Percentiles rank a stretch among this genome's conserved stretches.
Conservation (phyloP, 2,113 vertebrate species). For the Marmota monax region DNA sequence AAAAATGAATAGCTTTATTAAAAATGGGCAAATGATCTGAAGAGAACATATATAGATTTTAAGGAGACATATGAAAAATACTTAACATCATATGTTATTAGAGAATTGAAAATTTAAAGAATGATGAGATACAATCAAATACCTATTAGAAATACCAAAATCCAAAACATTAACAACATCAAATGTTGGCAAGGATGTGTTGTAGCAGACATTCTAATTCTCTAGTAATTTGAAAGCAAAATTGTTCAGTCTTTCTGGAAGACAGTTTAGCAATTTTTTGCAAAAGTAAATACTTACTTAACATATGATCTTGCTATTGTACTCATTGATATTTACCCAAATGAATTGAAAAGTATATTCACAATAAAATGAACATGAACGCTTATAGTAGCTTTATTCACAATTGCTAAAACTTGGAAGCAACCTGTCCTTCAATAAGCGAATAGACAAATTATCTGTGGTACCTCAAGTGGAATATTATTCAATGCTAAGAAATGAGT, state of each 20-base stretch:
- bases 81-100: not conserved
- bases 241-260: not conserved
- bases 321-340: not conserved
- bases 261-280: not conserved
- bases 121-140: not conserved
- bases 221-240: not conserved
- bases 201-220: not conserved
- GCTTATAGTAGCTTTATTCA: not conserved
- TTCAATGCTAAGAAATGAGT: not conserved
- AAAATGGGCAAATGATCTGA: not conserved
- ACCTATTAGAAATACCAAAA: not conserved
- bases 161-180: not conserved
- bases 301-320: not conserved
- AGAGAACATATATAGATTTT: not conserved
- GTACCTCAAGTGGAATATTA: not conserved
- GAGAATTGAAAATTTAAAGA: not conserved
- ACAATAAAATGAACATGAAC: not conserved
- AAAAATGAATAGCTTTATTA: not conserved
- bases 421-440: not conserved
- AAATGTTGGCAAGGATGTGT: not conserved
- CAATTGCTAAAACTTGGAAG: not conserved
- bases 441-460: not conserved
- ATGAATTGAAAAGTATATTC: not conserved
- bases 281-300: conserved; percentile 15
- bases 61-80: not conserved